A percentile compares a stretch with the other conserved stretches of the same genome.
Evolutionary conservation across 2,113 vertebrate genomes (phyloP).

Genomic region (Protomyctophum bolini): DNA sequence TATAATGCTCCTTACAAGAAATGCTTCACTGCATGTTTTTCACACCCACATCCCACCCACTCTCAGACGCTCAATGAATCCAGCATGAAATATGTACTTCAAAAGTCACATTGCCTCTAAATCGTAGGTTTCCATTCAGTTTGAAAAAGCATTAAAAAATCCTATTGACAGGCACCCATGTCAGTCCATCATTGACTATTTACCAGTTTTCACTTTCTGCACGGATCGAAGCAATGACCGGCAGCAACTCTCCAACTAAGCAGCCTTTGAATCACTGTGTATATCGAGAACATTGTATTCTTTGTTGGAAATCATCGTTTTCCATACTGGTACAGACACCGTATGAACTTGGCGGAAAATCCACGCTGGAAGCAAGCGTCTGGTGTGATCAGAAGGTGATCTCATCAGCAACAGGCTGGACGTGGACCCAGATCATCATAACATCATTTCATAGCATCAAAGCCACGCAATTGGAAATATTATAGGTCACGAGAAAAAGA

Average conservation of each 20-base stretch:
- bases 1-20: not conserved
- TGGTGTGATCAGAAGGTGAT: not conserved
- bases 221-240: slow-evolving; percentile 46
- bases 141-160: slow-evolving; percentile 60
- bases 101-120: slow-evolving; percentile 56
- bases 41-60: not conserved
- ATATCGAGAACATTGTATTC: slow-evolving; percentile 16
- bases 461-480: not conserved
- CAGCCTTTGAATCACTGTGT: slow-evolving; percentile 27
- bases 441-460: not conserved
- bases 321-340: not conserved
- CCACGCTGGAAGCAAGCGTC: not conserved
- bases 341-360: not conserved
- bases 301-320: slow-evolving; percentile 3
- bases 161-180: slow-evolving; percentile 61
- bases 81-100: slow-evolving; percentile 58
- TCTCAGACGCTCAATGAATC: slow-evolving; percentile 29
- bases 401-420: not conserved
- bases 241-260: slow-evolving; percentile 19
- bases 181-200: slow-evolving; percentile 57
- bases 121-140: slow-evolving; percentile 45
- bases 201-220: slow-evolving; percentile 49
- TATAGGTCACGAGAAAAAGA: not conserved
- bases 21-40: slow-evolving; percentile 36
- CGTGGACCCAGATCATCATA: not conserved